Evolutionary conservation across 2,113 vertebrate species (phyloP).

Genomic region (Acrocephalus arundinaceus): DNA sequence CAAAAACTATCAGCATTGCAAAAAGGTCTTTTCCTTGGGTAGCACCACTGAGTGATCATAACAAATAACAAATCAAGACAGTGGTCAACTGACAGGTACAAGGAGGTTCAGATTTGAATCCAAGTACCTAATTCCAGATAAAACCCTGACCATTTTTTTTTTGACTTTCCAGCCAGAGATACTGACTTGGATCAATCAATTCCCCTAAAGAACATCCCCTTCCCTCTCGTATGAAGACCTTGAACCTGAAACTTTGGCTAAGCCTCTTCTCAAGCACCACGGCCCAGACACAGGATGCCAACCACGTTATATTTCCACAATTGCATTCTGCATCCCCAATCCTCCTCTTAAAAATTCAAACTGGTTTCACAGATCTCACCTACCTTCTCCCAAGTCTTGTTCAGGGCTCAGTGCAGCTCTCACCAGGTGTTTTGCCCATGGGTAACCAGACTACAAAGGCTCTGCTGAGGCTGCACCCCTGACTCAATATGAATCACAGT

Average conservation of each 20-base stretch:
- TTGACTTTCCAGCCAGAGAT: not conserved
- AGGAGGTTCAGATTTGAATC: not conserved
- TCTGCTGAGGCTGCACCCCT: not conserved
- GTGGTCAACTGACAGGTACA: not conserved
- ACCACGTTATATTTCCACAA: accelerated
- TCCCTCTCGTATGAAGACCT: not conserved
- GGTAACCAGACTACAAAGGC: not conserved
- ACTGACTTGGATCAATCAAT: not conserved
- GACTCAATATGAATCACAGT: not conserved
- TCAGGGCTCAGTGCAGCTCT: not conserved
- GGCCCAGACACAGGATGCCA: not conserved
- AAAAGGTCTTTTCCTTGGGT: not conserved
- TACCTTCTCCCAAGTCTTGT: not conserved
- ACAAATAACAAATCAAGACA: not conserved
- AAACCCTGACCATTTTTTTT: not conserved
- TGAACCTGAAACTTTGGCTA: not conserved
- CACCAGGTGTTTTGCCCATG: not conserved
- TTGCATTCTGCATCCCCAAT: not conserved
- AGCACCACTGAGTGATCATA: not conserved
- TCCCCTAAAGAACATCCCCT: not conserved
- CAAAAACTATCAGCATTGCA: not conserved
- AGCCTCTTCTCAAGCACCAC: not conserved
- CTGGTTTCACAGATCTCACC: not conserved
- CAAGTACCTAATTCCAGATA: not conserved
- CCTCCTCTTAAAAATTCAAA: not conserved